phyloP scores from a whole-genome alignment of 2,113 vertebrate genomes.

The Uria aalge region DNA sequence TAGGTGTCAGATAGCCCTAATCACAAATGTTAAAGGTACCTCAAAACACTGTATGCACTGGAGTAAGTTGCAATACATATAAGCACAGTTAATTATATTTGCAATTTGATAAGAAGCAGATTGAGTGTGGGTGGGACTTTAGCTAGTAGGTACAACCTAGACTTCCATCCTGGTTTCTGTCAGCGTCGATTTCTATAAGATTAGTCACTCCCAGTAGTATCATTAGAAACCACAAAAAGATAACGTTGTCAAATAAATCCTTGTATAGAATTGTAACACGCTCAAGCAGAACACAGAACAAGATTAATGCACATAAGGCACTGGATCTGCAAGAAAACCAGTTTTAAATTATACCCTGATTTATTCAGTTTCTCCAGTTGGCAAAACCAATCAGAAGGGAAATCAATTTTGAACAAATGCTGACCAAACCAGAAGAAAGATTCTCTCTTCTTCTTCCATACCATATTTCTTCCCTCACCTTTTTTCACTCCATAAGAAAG shows the following conservation, averaged over 20 bases:
- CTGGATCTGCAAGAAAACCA: neutral
- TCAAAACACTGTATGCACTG: neutral
- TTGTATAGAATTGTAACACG: neutral
- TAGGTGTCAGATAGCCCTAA: neutral
- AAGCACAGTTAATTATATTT: neutral
- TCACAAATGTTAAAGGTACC: neutral
- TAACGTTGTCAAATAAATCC: slow-evolving; percentile 3
- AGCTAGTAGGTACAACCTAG: neutral
- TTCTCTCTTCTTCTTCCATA: neutral
- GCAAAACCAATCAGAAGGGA: neutral
- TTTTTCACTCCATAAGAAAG: neutral
- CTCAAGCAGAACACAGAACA: neutral
- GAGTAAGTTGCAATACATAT: neutral
- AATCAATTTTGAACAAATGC: neutral
- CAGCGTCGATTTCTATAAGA: neutral
- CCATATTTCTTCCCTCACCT: neutral
- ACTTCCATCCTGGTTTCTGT: neutral
- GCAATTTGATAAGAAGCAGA: neutral
- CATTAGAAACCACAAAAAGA: slow-evolving; percentile 1
- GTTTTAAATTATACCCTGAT: neutral
- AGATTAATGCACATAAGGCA: neutral
- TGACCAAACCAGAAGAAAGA: neutral
- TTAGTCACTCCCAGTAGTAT: neutral
- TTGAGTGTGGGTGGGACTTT: neutral
- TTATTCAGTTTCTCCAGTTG: neutral